Evolutionary conservation across 2,113 vertebrate species (phyloP), one percentile per base, ranked within the genome.

Genomic region (Perca schrenkii): DNA sequence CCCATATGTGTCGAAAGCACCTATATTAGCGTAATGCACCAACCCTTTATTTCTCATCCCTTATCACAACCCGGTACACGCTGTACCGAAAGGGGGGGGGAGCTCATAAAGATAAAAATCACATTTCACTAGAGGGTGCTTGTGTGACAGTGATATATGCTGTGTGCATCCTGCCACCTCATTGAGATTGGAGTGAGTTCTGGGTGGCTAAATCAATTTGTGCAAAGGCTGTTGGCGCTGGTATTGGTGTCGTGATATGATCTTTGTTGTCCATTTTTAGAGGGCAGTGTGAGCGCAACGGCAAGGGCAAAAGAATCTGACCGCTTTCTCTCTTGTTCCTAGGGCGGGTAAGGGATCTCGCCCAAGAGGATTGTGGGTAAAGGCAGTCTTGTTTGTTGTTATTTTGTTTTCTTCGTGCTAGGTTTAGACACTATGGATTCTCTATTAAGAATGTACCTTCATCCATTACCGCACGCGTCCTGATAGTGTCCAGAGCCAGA

Each of bases 151-250:
- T 94, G 93, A 94, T 94, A 74, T 91, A 94, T 93, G 94, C 86
- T 50, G 89, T 19, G 74, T 87, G 89, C 90, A 62, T 86, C 72
- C 90, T 83, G 88, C 89, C 91, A 91, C 91, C 90, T 91, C 91
- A 88, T 86, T 84, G 88, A 89, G 87, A 85, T 87, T 88, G 89
- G 90, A 89, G 74, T 86, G 88, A 86, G 87, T 92, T 88, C 93
- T 92, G 91, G 94, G 92, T 88, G 89, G 91, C 83, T 87, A 87
- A 94, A 95, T 95, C 94, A 92, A 94, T 95, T 93, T 92, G 93
- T 82, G 91, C 89, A 83, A 91, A 89, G 91, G 89, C 93, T 84
- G 88, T 80, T 62, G 79, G 80, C 34, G 84, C 89, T 68, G 40
- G 86, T 90, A 81, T 90, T 86, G 92, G 86, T 90, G 90, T 89